Evolutionary conservation across 2,113 vertebrate genomes (phyloP).

Genomic region (Etheostoma spectabile): DNA sequence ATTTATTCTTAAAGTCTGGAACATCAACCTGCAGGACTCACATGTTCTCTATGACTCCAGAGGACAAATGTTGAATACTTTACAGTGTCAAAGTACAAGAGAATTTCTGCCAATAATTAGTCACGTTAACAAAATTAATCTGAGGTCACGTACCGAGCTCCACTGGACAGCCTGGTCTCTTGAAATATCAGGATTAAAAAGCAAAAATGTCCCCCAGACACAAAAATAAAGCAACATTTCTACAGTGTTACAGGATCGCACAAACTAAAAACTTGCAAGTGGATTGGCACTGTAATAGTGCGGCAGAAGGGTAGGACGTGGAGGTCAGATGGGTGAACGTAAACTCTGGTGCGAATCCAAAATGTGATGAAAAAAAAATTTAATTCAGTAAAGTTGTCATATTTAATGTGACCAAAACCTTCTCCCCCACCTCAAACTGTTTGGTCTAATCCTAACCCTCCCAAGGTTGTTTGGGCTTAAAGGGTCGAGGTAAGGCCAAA

Average conservation of each 20-base stretch:
- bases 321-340: not conserved
- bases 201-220: too few species aligned
- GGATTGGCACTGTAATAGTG: constrained; percentile 7
- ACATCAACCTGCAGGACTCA: not conserved
- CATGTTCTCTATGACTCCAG: not conserved
- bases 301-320: not conserved
- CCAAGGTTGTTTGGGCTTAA: too few species aligned
- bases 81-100: not conserved
- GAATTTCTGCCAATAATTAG: not conserved
- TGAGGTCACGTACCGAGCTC: not conserved
- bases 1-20: not conserved
- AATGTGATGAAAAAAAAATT: not conserved
- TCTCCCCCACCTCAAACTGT: not conserved
- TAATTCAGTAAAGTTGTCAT: constrained; percentile 5
- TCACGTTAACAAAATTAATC: not conserved
- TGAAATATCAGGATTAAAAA: not conserved
- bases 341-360: constrained; percentile 9
- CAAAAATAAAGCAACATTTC: not conserved
- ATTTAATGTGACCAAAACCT: not conserved
- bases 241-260: not conserved
- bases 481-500: not conserved
- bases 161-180: not conserved
- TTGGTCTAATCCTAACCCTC: not conserved
- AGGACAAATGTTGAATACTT: not conserved
- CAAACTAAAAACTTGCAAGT: not conserved